phyloP scores from a whole-genome alignment of 37 sponge, comb jelly and placozoan species.

The Theonella swinhoei region DNA sequence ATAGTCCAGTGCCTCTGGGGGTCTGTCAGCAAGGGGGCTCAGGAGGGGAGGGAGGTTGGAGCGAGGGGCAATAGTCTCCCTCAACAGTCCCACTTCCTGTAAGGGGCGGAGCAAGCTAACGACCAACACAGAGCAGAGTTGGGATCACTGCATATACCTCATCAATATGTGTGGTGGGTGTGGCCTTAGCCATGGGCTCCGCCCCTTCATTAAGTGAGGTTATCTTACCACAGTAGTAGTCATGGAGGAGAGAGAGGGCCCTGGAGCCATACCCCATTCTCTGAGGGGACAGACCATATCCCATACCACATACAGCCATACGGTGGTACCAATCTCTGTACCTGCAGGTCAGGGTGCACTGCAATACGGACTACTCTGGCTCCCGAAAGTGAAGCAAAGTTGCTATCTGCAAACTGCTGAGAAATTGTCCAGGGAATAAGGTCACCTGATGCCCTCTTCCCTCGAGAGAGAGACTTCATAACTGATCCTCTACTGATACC shows the following conservation, averaged over 20 bases:
- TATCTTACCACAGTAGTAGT: slow-evolving; percentile 82
- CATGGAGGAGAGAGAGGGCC: slow-evolving; percentile 73
- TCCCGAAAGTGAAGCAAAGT: slow-evolving; percentile 92
- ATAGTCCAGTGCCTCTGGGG: slow-evolving; percentile 82
- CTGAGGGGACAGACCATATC: neutral
- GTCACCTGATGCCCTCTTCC: slow-evolving; percentile 91
- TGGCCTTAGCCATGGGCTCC: neutral
- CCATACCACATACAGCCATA: neutral
- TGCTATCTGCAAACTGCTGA: slow-evolving; percentile 94
- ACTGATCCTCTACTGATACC: slow-evolving; percentile 66
- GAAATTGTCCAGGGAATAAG: slow-evolving; percentile 98
- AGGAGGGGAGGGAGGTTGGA: slow-evolving; percentile 86
- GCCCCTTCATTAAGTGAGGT: slow-evolving; percentile 37
- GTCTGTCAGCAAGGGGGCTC: slow-evolving; percentile 68
- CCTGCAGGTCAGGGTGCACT: slow-evolving; percentile 92
- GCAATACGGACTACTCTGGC: slow-evolving; percentile 94
- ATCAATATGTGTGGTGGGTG: neutral
- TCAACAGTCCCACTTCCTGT: slow-evolving; percentile 29
- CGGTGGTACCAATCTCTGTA: slow-evolving; percentile 12
- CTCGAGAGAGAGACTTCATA: slow-evolving; percentile 75
- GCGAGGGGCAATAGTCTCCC: slow-evolving; percentile 80
- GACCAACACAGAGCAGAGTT: neutral
- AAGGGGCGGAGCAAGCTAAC: neutral
- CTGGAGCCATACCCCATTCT: slow-evolving; percentile 96
- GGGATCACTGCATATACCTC: too few species aligned